Percentiles rank a stretch among this genome's conserved stretches.
Evolutionary conservation across 2,797 vertebrate species (phyloP).

Genomic region (Xyrichtys novacula): DNA sequence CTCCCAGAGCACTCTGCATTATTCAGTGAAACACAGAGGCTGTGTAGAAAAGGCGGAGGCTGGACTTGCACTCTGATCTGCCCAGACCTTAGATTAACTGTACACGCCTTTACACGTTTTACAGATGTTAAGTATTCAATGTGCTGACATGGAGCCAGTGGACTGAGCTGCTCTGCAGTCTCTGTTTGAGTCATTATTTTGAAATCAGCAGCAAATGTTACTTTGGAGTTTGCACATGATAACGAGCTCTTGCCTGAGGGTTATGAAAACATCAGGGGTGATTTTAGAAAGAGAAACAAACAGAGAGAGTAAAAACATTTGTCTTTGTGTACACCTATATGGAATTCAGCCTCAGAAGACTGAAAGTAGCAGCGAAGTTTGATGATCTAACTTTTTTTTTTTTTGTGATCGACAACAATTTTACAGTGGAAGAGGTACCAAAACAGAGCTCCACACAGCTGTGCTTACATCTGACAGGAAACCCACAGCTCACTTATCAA

Average conservation of each 20-base stretch:
- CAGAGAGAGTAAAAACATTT: background rate
- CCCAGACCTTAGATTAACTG: constrained; percentile 51
- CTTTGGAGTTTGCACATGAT: background rate
- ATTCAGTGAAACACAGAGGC: constrained; percentile 76
- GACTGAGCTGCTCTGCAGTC: constrained; percentile 2
- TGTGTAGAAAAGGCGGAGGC: constrained; percentile 44
- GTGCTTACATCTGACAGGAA: background rate
- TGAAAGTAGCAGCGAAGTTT: background rate
- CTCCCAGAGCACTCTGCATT: constrained; percentile 74
- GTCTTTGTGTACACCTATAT: background rate
- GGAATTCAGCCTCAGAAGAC: background rate
- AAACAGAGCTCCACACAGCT: background rate
- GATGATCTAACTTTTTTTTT: background rate
- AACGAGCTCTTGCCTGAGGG: background rate
- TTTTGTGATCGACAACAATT: too few species aligned
- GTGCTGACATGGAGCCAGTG: constrained; percentile 34
- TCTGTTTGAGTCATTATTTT: constrained; percentile 7
- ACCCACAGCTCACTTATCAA: background rate
- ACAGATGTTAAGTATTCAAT: constrained; percentile 52
- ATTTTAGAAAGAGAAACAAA: background rate
- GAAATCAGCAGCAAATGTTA: background rate
- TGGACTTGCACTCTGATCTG: constrained; percentile 58
- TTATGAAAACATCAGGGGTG: background rate
- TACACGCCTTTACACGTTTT: constrained; percentile 54
- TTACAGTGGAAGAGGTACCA: background rate